These are phyloP conservation scores for Dromococcyx pavoninus DNA, from an alignment of 2,797 vertebrate species.

Conservation along the genomic window DNA sequence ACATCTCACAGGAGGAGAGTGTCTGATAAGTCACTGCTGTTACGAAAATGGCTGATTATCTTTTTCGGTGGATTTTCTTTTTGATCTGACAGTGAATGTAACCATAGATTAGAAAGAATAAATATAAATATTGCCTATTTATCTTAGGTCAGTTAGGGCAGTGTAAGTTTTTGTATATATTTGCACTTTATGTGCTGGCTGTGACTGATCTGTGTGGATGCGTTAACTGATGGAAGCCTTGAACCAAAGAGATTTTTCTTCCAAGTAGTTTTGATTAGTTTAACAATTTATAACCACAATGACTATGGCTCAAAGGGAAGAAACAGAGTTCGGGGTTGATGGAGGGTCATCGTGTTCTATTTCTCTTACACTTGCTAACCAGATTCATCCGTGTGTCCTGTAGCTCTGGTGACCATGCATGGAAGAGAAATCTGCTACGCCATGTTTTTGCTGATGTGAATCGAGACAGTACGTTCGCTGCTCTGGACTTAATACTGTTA, in stretches of 20 bases:
- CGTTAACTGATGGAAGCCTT: neutral
- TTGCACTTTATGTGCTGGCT: neutral
- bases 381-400: neutral
- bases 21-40: neutral
- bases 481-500: neutral
- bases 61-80: neutral
- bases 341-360: neutral
- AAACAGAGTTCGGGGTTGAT: neutral
- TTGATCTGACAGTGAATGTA: neutral
- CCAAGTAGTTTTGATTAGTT: neutral
- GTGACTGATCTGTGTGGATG: neutral
- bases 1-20: neutral
- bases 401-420: neutral
- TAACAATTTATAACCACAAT: neutral
- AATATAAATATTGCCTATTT: neutral
- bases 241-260: neutral
- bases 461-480: neutral
- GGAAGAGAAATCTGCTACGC: neutral
- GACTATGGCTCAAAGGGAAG: neutral
- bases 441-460: neutral
- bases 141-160: neutral
- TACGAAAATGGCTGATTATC: neutral
- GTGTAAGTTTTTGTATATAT: neutral
- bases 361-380: accelerated
- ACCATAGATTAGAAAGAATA: neutral